Conservation (phyloP, 2,888 invertebrate species). For the Ennomos fuscantarius region DNA sequence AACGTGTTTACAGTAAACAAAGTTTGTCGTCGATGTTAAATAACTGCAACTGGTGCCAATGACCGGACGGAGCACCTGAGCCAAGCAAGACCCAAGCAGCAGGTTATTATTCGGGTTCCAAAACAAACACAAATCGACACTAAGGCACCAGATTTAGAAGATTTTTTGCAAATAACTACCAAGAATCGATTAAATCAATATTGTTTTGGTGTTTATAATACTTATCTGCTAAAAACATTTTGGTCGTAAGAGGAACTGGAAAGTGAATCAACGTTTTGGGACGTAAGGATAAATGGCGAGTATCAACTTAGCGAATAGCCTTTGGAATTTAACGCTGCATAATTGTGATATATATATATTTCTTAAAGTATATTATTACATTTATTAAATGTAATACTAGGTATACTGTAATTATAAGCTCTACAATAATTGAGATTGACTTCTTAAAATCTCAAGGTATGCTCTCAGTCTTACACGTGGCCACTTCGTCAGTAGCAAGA, state of each 20-base stretch:
- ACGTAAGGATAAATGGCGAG: too few species aligned
- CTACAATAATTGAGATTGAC: too few species aligned
- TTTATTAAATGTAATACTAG: too few species aligned
- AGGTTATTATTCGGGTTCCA: conserved; percentile 76
- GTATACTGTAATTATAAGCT: too few species aligned
- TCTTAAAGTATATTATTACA: too few species aligned
- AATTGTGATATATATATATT: too few species aligned
- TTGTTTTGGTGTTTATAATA: conserved; percentile 31
- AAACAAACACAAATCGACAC: conserved; percentile 57
- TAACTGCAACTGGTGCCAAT: conserved; percentile 82
- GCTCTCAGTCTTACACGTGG: neutral
- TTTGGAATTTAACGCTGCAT: too few species aligned
- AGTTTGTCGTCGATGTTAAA: conserved; percentile 71
- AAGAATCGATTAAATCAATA: conserved; percentile 34
- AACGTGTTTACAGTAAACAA: conserved; percentile 71
- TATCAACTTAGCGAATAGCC: too few species aligned
- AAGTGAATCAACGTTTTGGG: conserved; percentile 10
- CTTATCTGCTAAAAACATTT: conserved; percentile 10
- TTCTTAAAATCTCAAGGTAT: too few species aligned
- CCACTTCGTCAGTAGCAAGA: neutral
- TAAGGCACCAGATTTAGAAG: conserved; percentile 34
- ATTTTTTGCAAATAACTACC: conserved; percentile 37
- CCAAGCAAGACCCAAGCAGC: conserved; percentile 46
- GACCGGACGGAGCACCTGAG: conserved; percentile 69
- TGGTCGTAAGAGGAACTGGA: conserved; percentile 14